Percentiles rank a stretch among this genome's conserved stretches.
Evolutionary conservation across 1,140 invertebrate species (phyloP).

Genomic region (Papilio helenus): DNA sequence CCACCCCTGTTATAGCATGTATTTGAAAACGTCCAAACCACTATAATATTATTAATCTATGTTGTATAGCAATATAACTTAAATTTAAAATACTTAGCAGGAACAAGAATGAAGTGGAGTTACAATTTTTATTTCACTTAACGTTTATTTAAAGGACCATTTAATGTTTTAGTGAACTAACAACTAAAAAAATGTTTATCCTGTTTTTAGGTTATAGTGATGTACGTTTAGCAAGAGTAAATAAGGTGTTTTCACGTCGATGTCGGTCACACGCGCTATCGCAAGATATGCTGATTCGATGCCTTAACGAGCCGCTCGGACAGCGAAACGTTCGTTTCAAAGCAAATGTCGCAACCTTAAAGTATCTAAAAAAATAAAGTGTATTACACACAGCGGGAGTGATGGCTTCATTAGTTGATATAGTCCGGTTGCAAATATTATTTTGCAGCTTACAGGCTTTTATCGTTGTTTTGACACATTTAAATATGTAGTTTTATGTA

Average conservation of each 20-base stretch:
- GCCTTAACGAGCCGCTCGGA: background rate
- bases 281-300: slow-evolving; percentile 15
- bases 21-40: background rate
- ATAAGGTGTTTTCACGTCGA: background rate
- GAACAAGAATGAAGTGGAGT: too few relatives aligned
- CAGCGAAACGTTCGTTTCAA: slow-evolving; percentile 14
- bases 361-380: slow-evolving; percentile 1
- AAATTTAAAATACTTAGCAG: too few relatives aligned
- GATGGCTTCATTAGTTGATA: slow-evolving; percentile 11
- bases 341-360: background rate
- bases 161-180: too few relatives aligned
- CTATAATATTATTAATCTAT: background rate
- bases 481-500: background rate
- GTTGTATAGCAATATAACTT: background rate
- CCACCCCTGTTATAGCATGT: background rate
- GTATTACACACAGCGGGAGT: background rate
- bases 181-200: background rate
- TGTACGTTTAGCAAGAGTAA: background rate
- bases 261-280: background rate
- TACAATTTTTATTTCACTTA: too few relatives aligned
- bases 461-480: background rate
- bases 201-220: background rate
- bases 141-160: too few relatives aligned
- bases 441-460: background rate
- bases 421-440: background rate